These are phyloP conservation scores for Lonchura striata DNA, from an alignment of 2,113 vertebrate genomes.

Conservation along the genomic window DNA sequence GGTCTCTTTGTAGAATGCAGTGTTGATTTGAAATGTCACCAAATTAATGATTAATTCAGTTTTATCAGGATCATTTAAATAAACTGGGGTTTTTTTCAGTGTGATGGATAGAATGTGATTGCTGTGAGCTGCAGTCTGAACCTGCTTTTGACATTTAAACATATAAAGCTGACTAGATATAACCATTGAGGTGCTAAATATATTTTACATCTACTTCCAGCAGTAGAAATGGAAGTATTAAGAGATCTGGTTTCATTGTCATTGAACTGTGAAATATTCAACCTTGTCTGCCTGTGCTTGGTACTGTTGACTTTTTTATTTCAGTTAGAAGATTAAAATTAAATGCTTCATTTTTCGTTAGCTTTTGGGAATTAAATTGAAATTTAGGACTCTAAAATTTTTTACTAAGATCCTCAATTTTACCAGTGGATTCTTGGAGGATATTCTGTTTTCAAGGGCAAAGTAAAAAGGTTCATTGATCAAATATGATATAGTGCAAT, in stretches of 20 bases:
- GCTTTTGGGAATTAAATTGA: constrained; percentile 90
- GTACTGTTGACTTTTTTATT: constrained; percentile 92
- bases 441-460: constrained; percentile 71
- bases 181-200: constrained; percentile 82
- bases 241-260: constrained; percentile 82
- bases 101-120: constrained; percentile 83
- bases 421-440: constrained; percentile 67
- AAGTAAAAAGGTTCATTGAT: constrained; percentile 72
- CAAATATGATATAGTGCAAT: constrained; percentile 68
- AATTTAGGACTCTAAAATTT: constrained; percentile 80
- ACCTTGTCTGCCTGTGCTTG: constrained; percentile 87
- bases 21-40: constrained; percentile 84
- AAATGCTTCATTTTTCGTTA: constrained; percentile 89
- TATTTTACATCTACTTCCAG: constrained; percentile 83
- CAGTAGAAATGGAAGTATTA: constrained; percentile 79
- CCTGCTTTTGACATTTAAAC: constrained; percentile 88
- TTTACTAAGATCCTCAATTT: constrained; percentile 77
- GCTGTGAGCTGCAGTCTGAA: constrained; percentile 80
- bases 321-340: constrained; percentile 90
- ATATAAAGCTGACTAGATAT: constrained; percentile 86
- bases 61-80: constrained; percentile 89
- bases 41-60: constrained; percentile 86
- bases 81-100: constrained; percentile 79
- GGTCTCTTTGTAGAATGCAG: constrained; percentile 53
- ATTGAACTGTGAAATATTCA: constrained; percentile 85